phyloP scores from a whole-genome alignment of 1,140 invertebrate genomes.

The Penaeus japonicus region DNA sequence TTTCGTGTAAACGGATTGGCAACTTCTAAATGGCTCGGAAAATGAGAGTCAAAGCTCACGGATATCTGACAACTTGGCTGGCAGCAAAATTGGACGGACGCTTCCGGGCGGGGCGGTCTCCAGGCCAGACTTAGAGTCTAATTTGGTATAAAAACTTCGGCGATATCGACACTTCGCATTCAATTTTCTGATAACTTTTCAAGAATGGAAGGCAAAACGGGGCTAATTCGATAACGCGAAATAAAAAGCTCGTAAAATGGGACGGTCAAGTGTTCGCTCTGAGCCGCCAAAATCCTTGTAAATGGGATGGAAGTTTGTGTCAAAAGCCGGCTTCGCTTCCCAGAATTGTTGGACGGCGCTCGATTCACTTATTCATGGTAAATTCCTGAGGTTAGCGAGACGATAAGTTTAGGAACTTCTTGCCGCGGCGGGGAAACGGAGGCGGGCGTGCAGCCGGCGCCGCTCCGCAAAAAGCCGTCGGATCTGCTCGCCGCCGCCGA shows the following conservation, averaged over 20 bases:
- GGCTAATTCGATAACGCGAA: conserved; percentile 48
- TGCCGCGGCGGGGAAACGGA: not conserved
- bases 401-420: not conserved
- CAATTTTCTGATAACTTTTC: conserved; percentile 33
- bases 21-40: conserved; percentile 39
- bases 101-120: not conserved
- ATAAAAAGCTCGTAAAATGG: conserved; percentile 45
- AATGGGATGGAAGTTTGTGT: conserved; percentile 51
- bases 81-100: no score
- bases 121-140: not conserved
- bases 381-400: no score
- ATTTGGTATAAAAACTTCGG: conserved; percentile 17
- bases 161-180: conserved; percentile 30
- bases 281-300: conserved; percentile 44
- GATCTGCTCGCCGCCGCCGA: not conserved
- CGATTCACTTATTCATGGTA: not conserved
- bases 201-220: not conserved
- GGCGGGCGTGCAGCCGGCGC: no score
- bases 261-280: conserved; percentile 25
- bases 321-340: conserved; percentile 12
- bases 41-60: not conserved
- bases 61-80: no score
- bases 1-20: conserved; percentile 22
- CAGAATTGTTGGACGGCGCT: conserved; percentile 35
- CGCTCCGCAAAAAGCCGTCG: not conserved